phyloP scores from a whole-genome alignment of 2,888 invertebrate species.

The Crocallis elinguaria region DNA sequence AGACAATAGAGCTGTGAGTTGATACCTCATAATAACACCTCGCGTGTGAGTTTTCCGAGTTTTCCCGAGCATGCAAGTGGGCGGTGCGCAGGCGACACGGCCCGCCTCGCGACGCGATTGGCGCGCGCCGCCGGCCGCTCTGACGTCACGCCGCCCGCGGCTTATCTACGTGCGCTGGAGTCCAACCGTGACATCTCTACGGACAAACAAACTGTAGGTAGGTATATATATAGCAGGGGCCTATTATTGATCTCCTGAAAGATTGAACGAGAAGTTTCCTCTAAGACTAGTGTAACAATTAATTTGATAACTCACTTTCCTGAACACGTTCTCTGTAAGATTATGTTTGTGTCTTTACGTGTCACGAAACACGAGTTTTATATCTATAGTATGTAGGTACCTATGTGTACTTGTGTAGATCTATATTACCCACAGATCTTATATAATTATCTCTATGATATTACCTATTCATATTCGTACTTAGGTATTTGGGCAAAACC shows the following conservation, averaged over 20 bases:
- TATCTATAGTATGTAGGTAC: too few species aligned
- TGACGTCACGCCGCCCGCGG: constrained; percentile 75
- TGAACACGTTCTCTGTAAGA: too few species aligned
- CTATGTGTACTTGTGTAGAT: too few species aligned
- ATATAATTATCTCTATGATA: too few species aligned
- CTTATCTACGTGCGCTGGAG: constrained; percentile 59
- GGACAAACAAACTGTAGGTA: neutral
- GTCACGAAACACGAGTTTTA: too few species aligned
- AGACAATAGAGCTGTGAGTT: neutral
- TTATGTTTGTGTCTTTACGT: too few species aligned
- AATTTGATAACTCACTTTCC: too few species aligned
- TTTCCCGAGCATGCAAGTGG: constrained; percentile 66
- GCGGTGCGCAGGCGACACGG: constrained; percentile 66
- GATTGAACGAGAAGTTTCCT: neutral
- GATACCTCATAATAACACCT: too few species aligned
- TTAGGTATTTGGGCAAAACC: too few species aligned
- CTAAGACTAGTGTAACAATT: too few species aligned
- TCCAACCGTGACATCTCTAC: constrained; percentile 47
- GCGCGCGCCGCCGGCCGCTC: constrained; percentile 67
- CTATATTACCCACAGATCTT: too few species aligned
- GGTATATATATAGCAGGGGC: neutral
- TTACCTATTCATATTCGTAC: too few species aligned
- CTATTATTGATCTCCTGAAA: neutral
- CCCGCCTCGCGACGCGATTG: constrained; percentile 72
- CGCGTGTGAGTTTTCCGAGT: constrained; percentile 61